These are phyloP conservation scores for Crocuta crocuta DNA, from an alignment of 2,113 vertebrate species.

Conservation along the genomic window DNA sequence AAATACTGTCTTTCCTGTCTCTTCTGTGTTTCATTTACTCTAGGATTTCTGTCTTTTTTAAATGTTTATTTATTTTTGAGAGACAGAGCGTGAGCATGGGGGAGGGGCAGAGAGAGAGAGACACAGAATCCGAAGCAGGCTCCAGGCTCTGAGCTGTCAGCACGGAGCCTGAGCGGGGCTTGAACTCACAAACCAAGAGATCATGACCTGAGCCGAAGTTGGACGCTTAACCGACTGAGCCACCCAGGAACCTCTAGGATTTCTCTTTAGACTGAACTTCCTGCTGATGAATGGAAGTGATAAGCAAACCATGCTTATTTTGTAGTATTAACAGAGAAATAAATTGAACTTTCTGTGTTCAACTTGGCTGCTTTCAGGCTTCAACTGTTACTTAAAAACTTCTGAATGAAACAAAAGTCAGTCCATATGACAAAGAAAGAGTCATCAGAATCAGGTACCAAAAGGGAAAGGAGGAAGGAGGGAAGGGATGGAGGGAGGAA, in stretches of 20 bases:
- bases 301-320: not conserved
- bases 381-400: not conserved
- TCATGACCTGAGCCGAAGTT: too few relatives aligned
- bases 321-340: not conserved
- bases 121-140: too few relatives aligned
- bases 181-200: too few relatives aligned
- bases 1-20: not conserved
- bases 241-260: not conserved
- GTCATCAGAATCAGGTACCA: not conserved
- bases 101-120: too few relatives aligned
- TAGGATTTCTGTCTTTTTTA: not conserved
- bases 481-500: rapidly evolving
- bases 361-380: not conserved
- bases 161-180: too few relatives aligned
- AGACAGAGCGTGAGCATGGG: too few relatives aligned
- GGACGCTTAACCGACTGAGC: too few relatives aligned
- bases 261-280: not conserved
- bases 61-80: too few relatives aligned
- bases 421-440: not conserved
- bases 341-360: not conserved
- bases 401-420: conserved; percentile 6
- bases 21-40: not conserved
- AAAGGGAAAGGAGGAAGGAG: too few relatives aligned
- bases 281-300: not conserved
- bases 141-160: too few relatives aligned